A percentile compares a stretch with the other conserved stretches of the same genome.
These are phyloP conservation scores for Leptopilina syphax DNA, from an alignment of 2,888 invertebrate species.

Conservation along the genomic window DNA sequence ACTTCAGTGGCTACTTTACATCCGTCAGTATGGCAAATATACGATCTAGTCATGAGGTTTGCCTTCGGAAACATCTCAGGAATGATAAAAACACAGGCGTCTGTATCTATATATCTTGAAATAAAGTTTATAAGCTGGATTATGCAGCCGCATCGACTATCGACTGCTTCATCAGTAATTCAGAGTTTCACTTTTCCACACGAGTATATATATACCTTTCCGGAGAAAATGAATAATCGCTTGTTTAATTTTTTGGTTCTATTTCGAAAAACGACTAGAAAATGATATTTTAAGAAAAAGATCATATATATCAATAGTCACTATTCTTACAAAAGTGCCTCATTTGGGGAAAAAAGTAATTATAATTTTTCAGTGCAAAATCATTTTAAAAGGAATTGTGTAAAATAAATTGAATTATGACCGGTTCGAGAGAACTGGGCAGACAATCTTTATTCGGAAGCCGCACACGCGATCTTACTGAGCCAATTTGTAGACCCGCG, in stretches of 20 bases:
- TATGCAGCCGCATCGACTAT: neutral
- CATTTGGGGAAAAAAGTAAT: too few species aligned
- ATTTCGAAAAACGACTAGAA: too few species aligned
- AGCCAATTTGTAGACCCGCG: conserved; percentile 70
- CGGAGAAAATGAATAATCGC: neutral
- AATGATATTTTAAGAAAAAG: too few species aligned
- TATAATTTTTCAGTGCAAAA: too few species aligned
- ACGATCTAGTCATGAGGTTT: neutral
- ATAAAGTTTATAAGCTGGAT: neutral
- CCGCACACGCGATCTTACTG: conserved; percentile 61
- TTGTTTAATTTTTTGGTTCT: too few species aligned
- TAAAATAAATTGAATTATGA: conserved; percentile 37
- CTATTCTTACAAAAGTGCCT: too few species aligned
- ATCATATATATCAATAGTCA: too few species aligned
- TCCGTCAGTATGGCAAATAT: neutral
- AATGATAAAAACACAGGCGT: conserved; percentile 14
- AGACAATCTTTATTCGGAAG: conserved; percentile 62
- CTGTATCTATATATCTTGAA: neutral
- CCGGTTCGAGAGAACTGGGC: conserved; percentile 41
- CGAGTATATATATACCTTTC: neutral
- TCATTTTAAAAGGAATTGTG: too few species aligned
- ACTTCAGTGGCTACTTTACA: conserved; percentile 18
- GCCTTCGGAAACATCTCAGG: conserved; percentile 11
- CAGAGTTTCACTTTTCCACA: conserved; percentile 6
- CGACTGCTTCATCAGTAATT: neutral